Evolutionary conservation across 1,140 invertebrate genomes (phyloP).

Genomic region (Spodoptera litura): DNA sequence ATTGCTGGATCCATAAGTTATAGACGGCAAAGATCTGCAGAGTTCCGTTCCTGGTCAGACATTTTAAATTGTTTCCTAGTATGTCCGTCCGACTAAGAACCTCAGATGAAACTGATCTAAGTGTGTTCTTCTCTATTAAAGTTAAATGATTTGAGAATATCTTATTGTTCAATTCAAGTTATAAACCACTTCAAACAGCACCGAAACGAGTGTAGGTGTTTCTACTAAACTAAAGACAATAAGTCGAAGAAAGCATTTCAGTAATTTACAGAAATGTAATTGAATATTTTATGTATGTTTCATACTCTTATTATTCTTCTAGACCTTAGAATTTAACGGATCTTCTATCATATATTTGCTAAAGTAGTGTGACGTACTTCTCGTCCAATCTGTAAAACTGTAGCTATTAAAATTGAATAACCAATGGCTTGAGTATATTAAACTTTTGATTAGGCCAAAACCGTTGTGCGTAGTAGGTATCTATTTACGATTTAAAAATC

Average conservation of each 20-base stretch:
- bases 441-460: no score
- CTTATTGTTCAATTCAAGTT: not conserved
- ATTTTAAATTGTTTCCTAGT: no score
- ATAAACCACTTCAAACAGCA: constrained; percentile 21
- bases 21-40: no score
- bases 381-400: not conserved
- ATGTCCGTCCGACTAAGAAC: no score
- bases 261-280: no score
- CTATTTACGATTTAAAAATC: not conserved
- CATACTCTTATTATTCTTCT: not conserved
- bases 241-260: no score
- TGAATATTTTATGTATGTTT: no score
- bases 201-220: not conserved
- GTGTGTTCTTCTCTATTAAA: not conserved
- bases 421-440: no score
- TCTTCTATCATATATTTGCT: not conserved
- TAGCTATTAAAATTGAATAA: not conserved
- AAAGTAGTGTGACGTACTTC: not conserved
- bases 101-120: no score
- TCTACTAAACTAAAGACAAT: not conserved
- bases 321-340: not conserved
- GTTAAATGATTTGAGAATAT: no score
- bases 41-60: no score
- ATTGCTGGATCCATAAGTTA: no score
- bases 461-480: not conserved